Evolutionary conservation across 2,888 invertebrate species (phyloP), one percentile per base, ranked within the genome.

Genomic region (Scaptomyza caliginosa): DNA sequence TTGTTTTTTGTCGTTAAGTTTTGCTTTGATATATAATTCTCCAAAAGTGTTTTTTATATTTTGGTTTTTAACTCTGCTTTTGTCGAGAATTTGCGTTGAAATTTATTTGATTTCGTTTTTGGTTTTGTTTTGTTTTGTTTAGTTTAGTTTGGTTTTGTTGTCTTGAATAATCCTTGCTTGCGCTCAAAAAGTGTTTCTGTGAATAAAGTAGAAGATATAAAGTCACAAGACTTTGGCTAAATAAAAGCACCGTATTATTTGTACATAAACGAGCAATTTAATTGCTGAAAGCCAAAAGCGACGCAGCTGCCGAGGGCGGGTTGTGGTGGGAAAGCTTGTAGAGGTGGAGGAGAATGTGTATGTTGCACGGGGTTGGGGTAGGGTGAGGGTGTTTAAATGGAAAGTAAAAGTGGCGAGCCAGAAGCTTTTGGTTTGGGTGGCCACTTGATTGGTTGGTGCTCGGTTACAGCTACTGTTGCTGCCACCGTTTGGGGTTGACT

Each of bases 121-220:
- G 51, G 67, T 63, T 63, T 45, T 45, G n/a, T 51, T 32, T 59
- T 43, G 40, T 52, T 71, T 55, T 52, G 45, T 62, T 67, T 58
- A 49, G 58, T 50, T 70, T 59, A 51, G 40, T 62, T 66, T 28
- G 3, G 55, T 51, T 54, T 49, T 67, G 67, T 69, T 64, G 67
- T 75, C 74, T 76, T 76, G 83, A 82, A 87, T 78, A 89, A 84
- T 89, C 88, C 84, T 89, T 86, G 81, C 86, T 88, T 86, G 89
- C 88, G 88, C 77, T 90, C 88, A 88, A 89, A 82, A 89, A 89
- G 87, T 90, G 88, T 90, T 89, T 90, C 89, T 89, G 90, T 11
- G 84, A 75, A 88, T 72, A 73, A 16, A 50, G 23, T 17, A 74
- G 23, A 69, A 73, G 64, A 67, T 43, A 67, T 43, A 65, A 65